These are phyloP conservation scores for Nomia melanderi DNA, from an alignment of 1,140 invertebrate species.

Conservation along the genomic window DNA sequence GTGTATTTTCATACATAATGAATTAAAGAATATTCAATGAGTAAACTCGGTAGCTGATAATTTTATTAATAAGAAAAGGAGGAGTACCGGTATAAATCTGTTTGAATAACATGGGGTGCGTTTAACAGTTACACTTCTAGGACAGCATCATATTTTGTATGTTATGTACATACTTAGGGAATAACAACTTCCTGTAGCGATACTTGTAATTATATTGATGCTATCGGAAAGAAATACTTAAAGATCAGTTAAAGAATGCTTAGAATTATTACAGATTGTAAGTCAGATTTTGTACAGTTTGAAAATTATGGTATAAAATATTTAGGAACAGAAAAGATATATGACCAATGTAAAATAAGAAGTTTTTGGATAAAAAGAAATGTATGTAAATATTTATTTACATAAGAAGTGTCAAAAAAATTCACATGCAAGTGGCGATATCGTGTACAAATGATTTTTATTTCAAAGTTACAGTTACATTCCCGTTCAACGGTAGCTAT, in stretches of 20 bases:
- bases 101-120: background rate
- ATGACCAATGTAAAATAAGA: conserved; percentile 59
- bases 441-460: conserved; percentile 41
- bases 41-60: background rate
- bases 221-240: background rate
- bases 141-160: conserved; percentile 41
- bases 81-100: background rate
- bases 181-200: conserved; percentile 40
- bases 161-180: conserved; percentile 34
- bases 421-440: conserved; percentile 19
- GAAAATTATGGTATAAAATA: conserved; percentile 31
- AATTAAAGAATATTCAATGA: conserved; percentile 4
- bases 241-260: background rate
- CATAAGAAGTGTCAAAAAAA: conserved; percentile 14
- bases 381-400: conserved; percentile 56
- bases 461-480: conserved; percentile 48
- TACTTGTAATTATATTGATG: conserved; percentile 35
- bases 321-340: conserved; percentile 34
- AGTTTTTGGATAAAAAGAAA: conserved; percentile 34
- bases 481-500: conserved; percentile 40
- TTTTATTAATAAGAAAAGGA: background rate
- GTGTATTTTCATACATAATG: conserved; percentile 27
- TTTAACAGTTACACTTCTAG: conserved; percentile 20
- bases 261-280: conserved; percentile 14
- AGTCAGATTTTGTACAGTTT: conserved; percentile 29